Evolutionary conservation across 2,113 vertebrate species (phyloP).

Genomic region (Nerophis lumbriciformis): DNA sequence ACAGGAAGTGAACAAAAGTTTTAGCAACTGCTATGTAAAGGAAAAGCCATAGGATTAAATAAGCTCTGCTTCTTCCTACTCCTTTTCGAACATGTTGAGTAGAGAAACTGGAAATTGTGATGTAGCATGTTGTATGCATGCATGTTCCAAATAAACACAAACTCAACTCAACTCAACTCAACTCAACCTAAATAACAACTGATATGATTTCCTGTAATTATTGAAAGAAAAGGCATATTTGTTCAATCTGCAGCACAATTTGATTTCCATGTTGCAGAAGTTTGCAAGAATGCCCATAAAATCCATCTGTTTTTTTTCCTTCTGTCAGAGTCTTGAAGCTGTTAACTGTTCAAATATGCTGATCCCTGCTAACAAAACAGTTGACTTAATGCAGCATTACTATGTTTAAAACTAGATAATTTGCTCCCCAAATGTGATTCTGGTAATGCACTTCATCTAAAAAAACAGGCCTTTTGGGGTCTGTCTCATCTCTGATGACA

Average conservation of each 20-base stretch:
- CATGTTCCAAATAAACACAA: too few species aligned
- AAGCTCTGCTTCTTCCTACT: too few species aligned
- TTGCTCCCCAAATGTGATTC: conserved; percentile 22
- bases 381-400: conserved; percentile 16
- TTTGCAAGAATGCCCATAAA: not conserved
- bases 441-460: conserved; percentile 47
- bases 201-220: too few species aligned
- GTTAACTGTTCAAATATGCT: conserved; percentile 1
- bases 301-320: not conserved
- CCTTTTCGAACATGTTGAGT: too few species aligned
- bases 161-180: too few species aligned
- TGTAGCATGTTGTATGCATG: too few species aligned
- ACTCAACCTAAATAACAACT: too few species aligned
- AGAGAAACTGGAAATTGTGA: too few species aligned
- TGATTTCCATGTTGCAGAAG: conserved; percentile 3
- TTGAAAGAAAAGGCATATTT: not conserved
- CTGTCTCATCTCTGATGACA: conserved; percentile 56
- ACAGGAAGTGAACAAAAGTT: too few species aligned
- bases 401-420: conserved; percentile 13
- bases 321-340: conserved; percentile 5
- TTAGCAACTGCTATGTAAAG: too few species aligned
- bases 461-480: conserved; percentile 48
- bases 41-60: too few species aligned
- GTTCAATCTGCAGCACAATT: not conserved
- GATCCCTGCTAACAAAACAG: conserved; percentile 14